phyloP scores from a whole-genome alignment of 2,113 vertebrate species.

The Pygathrix nemaeus region DNA sequence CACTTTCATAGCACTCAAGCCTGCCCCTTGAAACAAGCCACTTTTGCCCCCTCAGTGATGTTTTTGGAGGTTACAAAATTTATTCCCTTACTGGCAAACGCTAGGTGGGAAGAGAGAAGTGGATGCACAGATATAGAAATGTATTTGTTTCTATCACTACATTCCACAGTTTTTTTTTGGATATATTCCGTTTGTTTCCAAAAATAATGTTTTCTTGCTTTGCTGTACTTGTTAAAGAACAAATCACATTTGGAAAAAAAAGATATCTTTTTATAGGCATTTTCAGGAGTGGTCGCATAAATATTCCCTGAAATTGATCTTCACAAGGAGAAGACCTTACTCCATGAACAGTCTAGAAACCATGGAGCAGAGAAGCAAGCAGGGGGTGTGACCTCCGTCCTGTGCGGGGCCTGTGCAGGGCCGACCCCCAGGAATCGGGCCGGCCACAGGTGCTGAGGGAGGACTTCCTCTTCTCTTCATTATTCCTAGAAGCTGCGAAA shows the following conservation, averaged over 20 bases:
- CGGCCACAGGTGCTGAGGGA: accelerated
- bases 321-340: background rate
- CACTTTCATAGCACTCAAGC: background rate
- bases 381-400: background rate
- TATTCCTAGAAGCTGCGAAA: background rate
- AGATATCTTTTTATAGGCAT: constrained; percentile 23
- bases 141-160: background rate
- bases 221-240: constrained; percentile 57
- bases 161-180: background rate
- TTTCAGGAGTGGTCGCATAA: constrained; percentile 16
- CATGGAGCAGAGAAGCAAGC: background rate
- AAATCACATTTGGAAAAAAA: background rate
- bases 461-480: background rate
- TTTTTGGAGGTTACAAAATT: constrained; percentile 42
- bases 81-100: background rate
- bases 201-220: constrained; percentile 65
- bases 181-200: constrained; percentile 10
- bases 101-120: background rate
- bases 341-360: background rate
- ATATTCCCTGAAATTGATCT: background rate
- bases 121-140: background rate
- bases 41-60: background rate
- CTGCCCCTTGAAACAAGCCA: background rate
- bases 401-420: accelerated
- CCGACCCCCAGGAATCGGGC: background rate